A percentile compares a stretch with the other conserved stretches of the same genome.
Evolutionary conservation across 2,888 invertebrate genomes (phyloP).

Genomic region (Gryllus longicercus): DNA sequence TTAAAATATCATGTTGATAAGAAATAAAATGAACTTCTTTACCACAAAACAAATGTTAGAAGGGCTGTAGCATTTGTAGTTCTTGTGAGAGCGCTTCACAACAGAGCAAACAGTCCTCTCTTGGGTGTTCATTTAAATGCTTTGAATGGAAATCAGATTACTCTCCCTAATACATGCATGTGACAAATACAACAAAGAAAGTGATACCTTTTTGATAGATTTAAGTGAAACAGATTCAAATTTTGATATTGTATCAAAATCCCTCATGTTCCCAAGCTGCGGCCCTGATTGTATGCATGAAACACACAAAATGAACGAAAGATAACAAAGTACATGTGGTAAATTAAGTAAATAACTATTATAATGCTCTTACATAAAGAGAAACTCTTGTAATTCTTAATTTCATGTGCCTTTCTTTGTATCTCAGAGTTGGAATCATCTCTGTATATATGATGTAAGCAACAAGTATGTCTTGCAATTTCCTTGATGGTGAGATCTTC

Average conservation of each 20-base stretch:
- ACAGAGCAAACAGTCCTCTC: not conserved
- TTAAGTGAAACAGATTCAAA: not conserved
- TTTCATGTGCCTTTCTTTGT: slow-evolving; percentile 26
- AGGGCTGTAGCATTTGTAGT: not conserved
- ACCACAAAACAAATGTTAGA: not conserved
- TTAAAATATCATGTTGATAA: not conserved
- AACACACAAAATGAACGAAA: slow-evolving; percentile 11
- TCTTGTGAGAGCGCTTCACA: not conserved
- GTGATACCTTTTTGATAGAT: slow-evolving; percentile 6
- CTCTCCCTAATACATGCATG: slow-evolving; percentile 24
- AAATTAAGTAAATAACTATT: not conserved
- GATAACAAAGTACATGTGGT: not conserved
- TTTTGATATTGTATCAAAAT: not conserved
- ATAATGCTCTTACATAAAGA: not conserved
- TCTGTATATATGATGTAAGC: slow-evolving; percentile 6
- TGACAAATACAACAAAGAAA: not conserved
- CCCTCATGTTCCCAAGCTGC: not conserved
- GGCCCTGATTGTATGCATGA: slow-evolving; percentile 1
- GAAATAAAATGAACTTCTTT: not conserved
- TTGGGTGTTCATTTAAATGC: slow-evolving; percentile 29
- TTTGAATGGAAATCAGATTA: slow-evolving; percentile 32
- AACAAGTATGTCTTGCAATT: slow-evolving; percentile 11
- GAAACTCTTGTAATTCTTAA: slow-evolving; percentile 18
- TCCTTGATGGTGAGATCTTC: slow-evolving; percentile 7
- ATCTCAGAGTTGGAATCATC: slow-evolving; percentile 21